These are phyloP conservation scores for Peromyscus melanophrys DNA, from an alignment of 2,797 vertebrate species.

Conservation along the genomic window DNA sequence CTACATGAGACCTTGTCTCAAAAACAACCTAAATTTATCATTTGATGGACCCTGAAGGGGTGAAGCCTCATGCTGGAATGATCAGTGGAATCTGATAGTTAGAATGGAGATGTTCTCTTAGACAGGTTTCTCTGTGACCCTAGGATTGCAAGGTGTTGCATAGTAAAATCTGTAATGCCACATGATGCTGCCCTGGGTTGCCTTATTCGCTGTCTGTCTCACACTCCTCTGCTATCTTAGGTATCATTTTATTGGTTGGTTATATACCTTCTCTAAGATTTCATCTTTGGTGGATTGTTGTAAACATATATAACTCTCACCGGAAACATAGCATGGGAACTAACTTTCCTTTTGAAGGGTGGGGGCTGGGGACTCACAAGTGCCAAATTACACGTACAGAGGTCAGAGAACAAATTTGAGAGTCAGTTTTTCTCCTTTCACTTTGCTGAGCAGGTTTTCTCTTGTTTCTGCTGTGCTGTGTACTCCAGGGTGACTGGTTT, in stretches of 20 bases:
- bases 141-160: not conserved
- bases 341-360: not conserved
- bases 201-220: not conserved
- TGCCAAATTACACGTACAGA: not conserved
- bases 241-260: not conserved
- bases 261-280: slow-evolving; percentile 15
- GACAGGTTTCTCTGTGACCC: not conserved
- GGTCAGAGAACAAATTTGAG: not conserved
- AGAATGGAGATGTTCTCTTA: not conserved
- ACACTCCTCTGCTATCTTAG: not conserved
- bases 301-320: not conserved
- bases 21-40: not conserved
- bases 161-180: not conserved
- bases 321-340: not conserved
- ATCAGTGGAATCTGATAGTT: not conserved
- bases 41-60: not conserved
- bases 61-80: not conserved
- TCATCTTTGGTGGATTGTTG: not conserved
- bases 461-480: not conserved
- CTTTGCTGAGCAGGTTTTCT: not conserved
- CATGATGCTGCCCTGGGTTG: not conserved
- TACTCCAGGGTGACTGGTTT: not conserved
- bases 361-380: accelerated
- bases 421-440: not conserved
- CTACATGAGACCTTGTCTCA: not conserved